Evolutionary conservation across 2,113 vertebrate genomes (phyloP), one percentile per base, ranked within the genome.

Genomic region (Chamaetylas fuelleborni): DNA sequence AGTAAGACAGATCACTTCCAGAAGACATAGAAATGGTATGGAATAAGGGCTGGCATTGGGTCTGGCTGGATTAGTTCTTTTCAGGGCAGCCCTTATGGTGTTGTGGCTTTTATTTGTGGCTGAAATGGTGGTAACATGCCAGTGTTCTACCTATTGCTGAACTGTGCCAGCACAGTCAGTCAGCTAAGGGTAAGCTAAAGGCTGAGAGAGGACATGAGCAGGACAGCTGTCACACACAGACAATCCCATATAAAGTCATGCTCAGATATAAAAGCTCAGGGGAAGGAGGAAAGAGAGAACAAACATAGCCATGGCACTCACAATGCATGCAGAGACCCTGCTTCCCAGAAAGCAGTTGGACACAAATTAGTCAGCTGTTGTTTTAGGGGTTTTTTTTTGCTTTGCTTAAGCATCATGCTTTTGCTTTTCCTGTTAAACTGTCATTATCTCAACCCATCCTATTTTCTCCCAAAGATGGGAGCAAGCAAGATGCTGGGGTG

Each of bases 261-360:
- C 20, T 73, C 38, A 48, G 60, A 61, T 53, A 34, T 29, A 72
- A 86, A 78, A 66, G 31, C 6, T 58, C 26, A 16, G 23, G 12
- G 28, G 29, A 76, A 73, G 14, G 26, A 83, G 34, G 8, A 56
- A 6, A 33, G 86, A 62, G 3, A 10, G 19, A 66, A 58, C 0
- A 0, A 13, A 69, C 28, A 38, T 5, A 7, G 24, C 51, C 48
- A 60, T 14, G 17, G 34, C 8, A 2, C 42, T 69, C 40, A 18
- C 8, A 12, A 28, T 3, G 28, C 2, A 2, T 11, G 14, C 5
- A 4, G 28, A 71, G 6, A 71, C 4, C 3, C 23, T 64, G 11
- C 18, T n/a, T 76, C 51, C 24, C 53, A 48, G 17, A 22, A 81
- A 47, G 47, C 8, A 23, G 31, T 0, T 47, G 26, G 45, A 43